Percentiles rank a stretch among this genome's conserved stretches.
These are phyloP conservation scores for Siniperca knerii DNA, from an alignment of 2,113 vertebrate species.

Conservation along the genomic window DNA sequence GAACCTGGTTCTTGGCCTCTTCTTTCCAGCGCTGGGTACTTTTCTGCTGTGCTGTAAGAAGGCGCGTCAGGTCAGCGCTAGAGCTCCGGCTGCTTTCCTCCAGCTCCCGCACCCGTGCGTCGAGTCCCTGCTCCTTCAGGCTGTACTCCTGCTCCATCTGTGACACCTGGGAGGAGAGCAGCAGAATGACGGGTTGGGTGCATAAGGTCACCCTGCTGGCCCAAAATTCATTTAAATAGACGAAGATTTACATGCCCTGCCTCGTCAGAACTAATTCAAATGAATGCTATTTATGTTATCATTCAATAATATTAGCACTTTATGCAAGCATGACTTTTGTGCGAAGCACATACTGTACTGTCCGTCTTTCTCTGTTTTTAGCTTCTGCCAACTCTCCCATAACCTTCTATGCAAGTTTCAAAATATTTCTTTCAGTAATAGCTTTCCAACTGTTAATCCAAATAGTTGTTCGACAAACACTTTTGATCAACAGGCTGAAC, in stretches of 20 bases:
- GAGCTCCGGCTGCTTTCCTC: conserved; percentile 89
- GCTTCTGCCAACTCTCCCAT: not conserved
- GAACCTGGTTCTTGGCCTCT: conserved; percentile 87
- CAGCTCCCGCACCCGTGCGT: conserved; percentile 88
- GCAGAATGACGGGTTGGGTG: not conserved
- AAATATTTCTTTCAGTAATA: not conserved
- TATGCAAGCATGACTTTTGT: not conserved
- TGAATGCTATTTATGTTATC: not conserved
- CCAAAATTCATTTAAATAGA: not conserved
- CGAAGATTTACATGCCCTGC: not conserved
- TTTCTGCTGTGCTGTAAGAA: conserved; percentile 91
- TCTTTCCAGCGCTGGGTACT: conserved; percentile 91
- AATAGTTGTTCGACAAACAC: conserved; percentile 11
- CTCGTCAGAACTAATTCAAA: not conserved
- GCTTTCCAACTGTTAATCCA: not conserved
- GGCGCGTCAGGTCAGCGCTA: conserved; percentile 85
- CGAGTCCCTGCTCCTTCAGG: conserved; percentile 88
- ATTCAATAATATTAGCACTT: not conserved
- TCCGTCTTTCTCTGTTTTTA: not conserved
- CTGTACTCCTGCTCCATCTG: conserved; percentile 91
- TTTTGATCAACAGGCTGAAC: not conserved
- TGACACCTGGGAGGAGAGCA: conserved; percentile 83
- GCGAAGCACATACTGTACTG: not conserved
- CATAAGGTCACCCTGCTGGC: not conserved
- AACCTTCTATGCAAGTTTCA: not conserved